These are phyloP conservation scores for Cistogaster globosa DNA, from an alignment of 2,888 invertebrate species.

Conservation along the genomic window DNA sequence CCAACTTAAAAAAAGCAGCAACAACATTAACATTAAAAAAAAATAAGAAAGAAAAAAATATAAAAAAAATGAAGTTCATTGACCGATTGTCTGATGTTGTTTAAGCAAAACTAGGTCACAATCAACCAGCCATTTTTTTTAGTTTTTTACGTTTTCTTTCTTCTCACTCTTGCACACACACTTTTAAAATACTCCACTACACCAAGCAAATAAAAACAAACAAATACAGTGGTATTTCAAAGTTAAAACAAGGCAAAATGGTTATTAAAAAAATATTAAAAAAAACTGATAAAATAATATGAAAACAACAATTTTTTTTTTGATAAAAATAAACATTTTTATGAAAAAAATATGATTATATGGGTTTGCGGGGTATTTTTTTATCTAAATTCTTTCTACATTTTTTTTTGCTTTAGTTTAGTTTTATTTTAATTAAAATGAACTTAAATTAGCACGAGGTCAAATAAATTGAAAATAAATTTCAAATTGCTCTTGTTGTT, in stretches of 20 bases:
- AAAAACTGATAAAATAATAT: constrained; percentile 9
- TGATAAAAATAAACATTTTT: constrained; percentile 16
- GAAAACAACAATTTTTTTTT: constrained; percentile 33
- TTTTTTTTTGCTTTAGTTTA: constrained; percentile 36
- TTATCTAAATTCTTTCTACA: constrained; percentile 41
- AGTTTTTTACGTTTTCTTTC: constrained; percentile 10
- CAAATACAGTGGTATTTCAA: constrained; percentile 15
- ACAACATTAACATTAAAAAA: constrained; percentile 1
- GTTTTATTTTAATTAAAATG: constrained; percentile 80
- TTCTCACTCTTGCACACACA: constrained; percentile 12
- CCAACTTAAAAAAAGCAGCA: not conserved
- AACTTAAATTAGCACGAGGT: constrained; percentile 82
- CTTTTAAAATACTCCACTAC: not conserved
- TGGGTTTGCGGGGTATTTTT: constrained; percentile 63
- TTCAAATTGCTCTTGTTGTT: constrained; percentile 8
- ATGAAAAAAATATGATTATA: constrained; percentile 24
- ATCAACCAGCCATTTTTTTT: constrained; percentile 69
- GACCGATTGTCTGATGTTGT: constrained; percentile 78
- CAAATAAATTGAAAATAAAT: constrained; percentile 79
- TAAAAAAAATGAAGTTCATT: constrained; percentile 76
- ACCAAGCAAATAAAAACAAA: constrained; percentile 23
- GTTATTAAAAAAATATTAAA: not conserved
- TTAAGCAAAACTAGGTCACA: constrained; percentile 78
- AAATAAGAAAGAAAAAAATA: constrained; percentile 19
- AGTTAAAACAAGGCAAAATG: constrained; percentile 32